Evolutionary conservation across 2,113 vertebrate species (phyloP).

Genomic region (Nyctibius bracteatus): DNA sequence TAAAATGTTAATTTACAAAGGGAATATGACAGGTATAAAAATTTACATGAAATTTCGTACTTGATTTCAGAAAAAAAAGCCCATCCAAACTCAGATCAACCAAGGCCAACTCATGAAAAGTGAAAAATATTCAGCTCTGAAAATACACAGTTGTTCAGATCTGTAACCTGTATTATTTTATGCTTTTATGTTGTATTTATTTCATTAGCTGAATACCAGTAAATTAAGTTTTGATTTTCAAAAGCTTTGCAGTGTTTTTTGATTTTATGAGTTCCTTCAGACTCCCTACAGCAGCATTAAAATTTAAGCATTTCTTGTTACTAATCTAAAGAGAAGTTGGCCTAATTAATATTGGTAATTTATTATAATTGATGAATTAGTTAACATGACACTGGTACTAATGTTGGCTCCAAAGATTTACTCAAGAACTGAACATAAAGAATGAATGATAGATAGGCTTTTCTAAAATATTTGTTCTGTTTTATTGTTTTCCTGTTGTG

Average conservation of each 20-base stretch:
- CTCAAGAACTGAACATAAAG: neutral
- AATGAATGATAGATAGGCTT: neutral
- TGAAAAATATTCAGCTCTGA: neutral
- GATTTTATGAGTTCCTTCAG: neutral
- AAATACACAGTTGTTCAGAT: neutral
- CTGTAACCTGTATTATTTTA: neutral
- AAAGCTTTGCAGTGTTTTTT: neutral
- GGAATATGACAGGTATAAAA: neutral
- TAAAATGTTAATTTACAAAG: neutral
- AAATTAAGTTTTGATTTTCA: neutral
- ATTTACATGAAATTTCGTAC: neutral
- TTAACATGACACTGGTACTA: neutral
- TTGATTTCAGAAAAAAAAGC: neutral
- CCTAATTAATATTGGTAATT: neutral
- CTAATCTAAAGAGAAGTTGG: neutral
- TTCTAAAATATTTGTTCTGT: neutral
- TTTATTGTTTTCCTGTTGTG: slow-evolving; percentile 20
- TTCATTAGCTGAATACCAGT: neutral
- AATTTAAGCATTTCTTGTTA: neutral
- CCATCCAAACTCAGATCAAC: neutral
- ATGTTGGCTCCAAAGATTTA: neutral
- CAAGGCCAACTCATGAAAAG: neutral
- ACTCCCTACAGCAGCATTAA: neutral
- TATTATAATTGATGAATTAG: neutral
- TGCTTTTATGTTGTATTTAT: neutral